Percentiles rank a stretch among this genome's conserved stretches.
phyloP scores from a whole-genome alignment of 2,888 invertebrate genomes.

The Eustalomyia histrio region DNA sequence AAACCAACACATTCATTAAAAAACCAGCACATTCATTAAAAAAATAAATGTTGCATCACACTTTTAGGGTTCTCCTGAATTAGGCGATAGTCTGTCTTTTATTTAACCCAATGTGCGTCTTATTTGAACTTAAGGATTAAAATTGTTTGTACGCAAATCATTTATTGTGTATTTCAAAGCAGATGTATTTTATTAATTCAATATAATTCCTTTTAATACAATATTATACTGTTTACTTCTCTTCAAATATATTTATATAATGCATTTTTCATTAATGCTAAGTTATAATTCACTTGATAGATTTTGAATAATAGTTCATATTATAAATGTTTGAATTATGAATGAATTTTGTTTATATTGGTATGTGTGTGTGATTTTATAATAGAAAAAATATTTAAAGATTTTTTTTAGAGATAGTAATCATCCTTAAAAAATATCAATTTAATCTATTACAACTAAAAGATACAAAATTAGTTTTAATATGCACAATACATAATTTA shows the following conservation, averaged over 20 bases:
- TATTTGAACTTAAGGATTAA: too few species aligned
- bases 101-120: too few species aligned
- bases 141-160: too few species aligned
- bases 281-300: slow-evolving; percentile 34
- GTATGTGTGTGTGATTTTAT: slow-evolving; percentile 16
- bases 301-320: slow-evolving; percentile 26
- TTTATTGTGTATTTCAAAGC: slow-evolving; percentile 51
- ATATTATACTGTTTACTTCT: slow-evolving; percentile 12
- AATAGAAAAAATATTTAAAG: slow-evolving; percentile 24
- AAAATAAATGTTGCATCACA: too few species aligned
- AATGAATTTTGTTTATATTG: not conserved
- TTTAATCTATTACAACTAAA: slow-evolving; percentile 57
- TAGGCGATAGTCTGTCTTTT: too few species aligned
- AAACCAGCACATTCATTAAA: too few species aligned
- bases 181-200: slow-evolving; percentile 54
- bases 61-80: too few species aligned
- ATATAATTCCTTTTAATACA: slow-evolving; percentile 49
- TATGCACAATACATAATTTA: slow-evolving; percentile 34
- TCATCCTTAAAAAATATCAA: slow-evolving; percentile 29
- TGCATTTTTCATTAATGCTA: slow-evolving; percentile 47
- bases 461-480: slow-evolving; percentile 19
- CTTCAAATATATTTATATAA: slow-evolving; percentile 39
- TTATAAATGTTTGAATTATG: slow-evolving; percentile 14
- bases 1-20: too few species aligned
- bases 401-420: slow-evolving; percentile 31